Base-by-base conservation (phyloP, 64 coral and sea anemone genomes). In the Platygyra sinensis region DNA sequence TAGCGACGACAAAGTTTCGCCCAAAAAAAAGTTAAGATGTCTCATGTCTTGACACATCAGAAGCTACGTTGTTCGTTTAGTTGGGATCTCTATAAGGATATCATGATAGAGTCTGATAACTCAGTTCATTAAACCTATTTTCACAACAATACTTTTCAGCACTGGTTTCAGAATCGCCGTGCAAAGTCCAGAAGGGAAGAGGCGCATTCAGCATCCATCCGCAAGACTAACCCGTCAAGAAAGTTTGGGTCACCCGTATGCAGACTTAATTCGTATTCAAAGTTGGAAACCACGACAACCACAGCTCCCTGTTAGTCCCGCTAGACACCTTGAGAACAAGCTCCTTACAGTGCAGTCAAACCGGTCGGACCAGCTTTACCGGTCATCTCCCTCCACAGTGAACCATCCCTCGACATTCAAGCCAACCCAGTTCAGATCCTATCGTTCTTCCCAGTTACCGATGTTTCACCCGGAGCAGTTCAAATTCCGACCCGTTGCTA, bases 151-250 rank as follows among this genome's bases (percentile, higher is more conserved):
- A 50, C 18, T 10, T 77, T 77, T 46, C 74, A 77, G 74, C 49
- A 51, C 39, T 77, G 74, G 74, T 77, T 77, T 42, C 74, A 77
- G 9, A 77, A 77, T 22, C 36, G 74, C 18, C 31, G 74, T 22
- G 74, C 74, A 24, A 77, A 77, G 20, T 46, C 74, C 3, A 42
- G 74, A 50, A 77, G 24, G 24, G 20, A 46, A 50, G 74, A 50
- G n/a, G 17, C 38, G 52, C 10, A 52, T 24, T 54, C 16, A 12
- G 9, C 18, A 10, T 42, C 38, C 36, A 16, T 49, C 36, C 32
- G 18, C 49, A 2, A 50, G 17, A 77, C 36, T 6, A 50, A 42
- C 74, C 33, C 8, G 74, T 24, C 22, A 24, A 50, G 11, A 20
- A 19, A 77, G 74, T 77, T 77, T 69, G 22, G 65, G 25, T 8